Evolutionary conservation across 2,797 vertebrate species (phyloP), one percentile per base, ranked within the genome.

Genomic region (Tiaroga cobitis): DNA sequence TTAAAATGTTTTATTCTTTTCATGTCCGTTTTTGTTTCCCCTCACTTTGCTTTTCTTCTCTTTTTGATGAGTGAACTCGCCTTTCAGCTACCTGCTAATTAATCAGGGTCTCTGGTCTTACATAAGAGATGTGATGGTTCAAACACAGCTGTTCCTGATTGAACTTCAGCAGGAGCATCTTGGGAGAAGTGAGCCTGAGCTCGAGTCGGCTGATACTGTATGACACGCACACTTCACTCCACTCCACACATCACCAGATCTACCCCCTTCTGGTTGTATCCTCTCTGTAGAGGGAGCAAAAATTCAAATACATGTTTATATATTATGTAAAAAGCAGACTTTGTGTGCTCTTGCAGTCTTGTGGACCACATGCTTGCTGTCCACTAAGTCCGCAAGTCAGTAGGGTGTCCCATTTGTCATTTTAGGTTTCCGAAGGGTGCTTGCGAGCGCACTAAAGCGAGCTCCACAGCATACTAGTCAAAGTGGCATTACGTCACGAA

Each of bases 71-170:
- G 32, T 69, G 72, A 74, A 63, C 74, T 75, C 56, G 76, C 59
- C 69, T 83, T 37, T 56, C 54, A 46, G 77, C 34, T 69, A n/a
- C 69, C 74, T 54, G 63, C 49, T 85, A 81, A 81, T 81, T 87
- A 70, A 81, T 69, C 49, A 32, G 24, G 29, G 43, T 76, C 80
- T 82, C 56, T 51, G 63, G 29, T 51, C 82, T 85, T 87, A 77
- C 19, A 41, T 81, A 84, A 87, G 70, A 74, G 34, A 26, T 26
- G 34, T 81, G 81, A 43, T 15, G 41, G 74, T 59, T 63, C 49
- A 68, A n/a, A 76, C 70, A 65, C 77, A 84, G 63, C 82, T 81
- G 79, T 51, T 84, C 37, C 21, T 46, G 9, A 67, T 37, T 83
- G 29, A 67, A 75, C 41, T 73, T 80, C 46, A 56, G 41, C 68